Evolutionary conservation across 2,113 vertebrate genomes (phyloP), one percentile per base, ranked within the genome.

Genomic region (Anseranas semipalmata): DNA sequence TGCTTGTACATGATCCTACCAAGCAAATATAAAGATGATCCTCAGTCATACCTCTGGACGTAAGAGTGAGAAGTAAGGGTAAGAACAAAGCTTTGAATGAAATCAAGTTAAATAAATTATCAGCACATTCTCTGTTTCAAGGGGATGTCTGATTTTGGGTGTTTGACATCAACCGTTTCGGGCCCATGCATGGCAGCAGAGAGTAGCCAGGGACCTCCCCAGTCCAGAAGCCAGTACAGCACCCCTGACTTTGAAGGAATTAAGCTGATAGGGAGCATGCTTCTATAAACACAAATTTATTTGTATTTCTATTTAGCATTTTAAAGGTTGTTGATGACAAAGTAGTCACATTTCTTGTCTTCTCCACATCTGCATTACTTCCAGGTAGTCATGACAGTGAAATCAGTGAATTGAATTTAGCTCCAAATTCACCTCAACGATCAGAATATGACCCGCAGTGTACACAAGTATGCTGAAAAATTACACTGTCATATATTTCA

Each of bases 341-440:
- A n/a, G 1, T 5, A 22, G 33, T 58, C 17, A 33, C 32, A 32
- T 75, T 92, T 82, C 33, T 65, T 87, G 32, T 39, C 37, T 5
- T 66, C 25, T 84, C 18, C 35, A n/a, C 19, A 46, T 79, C 72
- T 85, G 28, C 71, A 45, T 85, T 78, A 79, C 16, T 41, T 41
- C 27, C 1, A 3, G 21, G 41, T 82, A 62, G 41, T 45, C 48
- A 25, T 65, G 67, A 53, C 59, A 85, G 35, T 58, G 85, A 91
- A 91, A 85, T 73, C n/a, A 68, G 37, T 55, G 78, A 68, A 87
- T 60, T 83, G 41, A 93, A 87, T 90, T 96, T 87, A 79, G 33
- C 67, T 90, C 37, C 76, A 68, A 88, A 90, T 90, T 93, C 37
- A 63, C 59, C 55, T 87, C 65, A 41, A 79, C 0, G 9, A 82